Conservation (phyloP, 2,797 vertebrate species). For the Sebastes taczanowskii region DNA sequence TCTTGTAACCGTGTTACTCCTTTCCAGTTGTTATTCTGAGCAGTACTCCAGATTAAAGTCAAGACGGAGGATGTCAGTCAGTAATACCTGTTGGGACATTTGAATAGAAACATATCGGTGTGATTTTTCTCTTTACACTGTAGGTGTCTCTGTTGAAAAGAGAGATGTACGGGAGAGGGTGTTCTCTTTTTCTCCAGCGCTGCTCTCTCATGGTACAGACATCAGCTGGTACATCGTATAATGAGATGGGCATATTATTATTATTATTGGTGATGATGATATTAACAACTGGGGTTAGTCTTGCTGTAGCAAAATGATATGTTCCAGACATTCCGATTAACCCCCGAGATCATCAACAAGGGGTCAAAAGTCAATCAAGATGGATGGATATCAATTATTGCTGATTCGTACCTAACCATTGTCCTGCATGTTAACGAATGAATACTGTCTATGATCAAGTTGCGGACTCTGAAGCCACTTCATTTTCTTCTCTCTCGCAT, state of each 20-base stretch:
- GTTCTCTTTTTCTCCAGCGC: conserved; percentile 74
- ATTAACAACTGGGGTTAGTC: conserved; percentile 45
- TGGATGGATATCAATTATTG: conserved; percentile 27
- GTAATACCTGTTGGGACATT: conserved; percentile 15
- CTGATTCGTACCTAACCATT: conserved; percentile 65
- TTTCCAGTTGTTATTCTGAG: conserved; percentile 6
- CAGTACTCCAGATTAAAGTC: not conserved
- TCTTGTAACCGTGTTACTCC: conserved; percentile 5
- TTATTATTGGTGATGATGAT: conserved; percentile 61
- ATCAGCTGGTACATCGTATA: conserved; percentile 42
- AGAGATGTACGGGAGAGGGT: conserved; percentile 76
- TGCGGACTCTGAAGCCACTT: not conserved
- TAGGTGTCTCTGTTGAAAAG: conserved; percentile 83
- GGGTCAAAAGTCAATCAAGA: conserved; percentile 48
- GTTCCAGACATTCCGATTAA: conserved; percentile 33
- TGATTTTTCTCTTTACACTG: conserved; percentile 73
- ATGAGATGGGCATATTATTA: conserved; percentile 55
- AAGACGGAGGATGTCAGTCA: conserved; percentile 25
- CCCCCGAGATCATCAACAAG: conserved; percentile 39
- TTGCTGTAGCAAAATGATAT: conserved; percentile 18
- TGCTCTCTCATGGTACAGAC: conserved; percentile 78
- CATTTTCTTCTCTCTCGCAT: conserved; percentile 6
- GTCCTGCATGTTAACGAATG: conserved; percentile 68
- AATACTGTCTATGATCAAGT: conserved; percentile 51
- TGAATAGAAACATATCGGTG: conserved; percentile 59